These are phyloP conservation scores for Netelia fuscicornis DNA, from an alignment of 2,888 invertebrate species.

Conservation along the genomic window DNA sequence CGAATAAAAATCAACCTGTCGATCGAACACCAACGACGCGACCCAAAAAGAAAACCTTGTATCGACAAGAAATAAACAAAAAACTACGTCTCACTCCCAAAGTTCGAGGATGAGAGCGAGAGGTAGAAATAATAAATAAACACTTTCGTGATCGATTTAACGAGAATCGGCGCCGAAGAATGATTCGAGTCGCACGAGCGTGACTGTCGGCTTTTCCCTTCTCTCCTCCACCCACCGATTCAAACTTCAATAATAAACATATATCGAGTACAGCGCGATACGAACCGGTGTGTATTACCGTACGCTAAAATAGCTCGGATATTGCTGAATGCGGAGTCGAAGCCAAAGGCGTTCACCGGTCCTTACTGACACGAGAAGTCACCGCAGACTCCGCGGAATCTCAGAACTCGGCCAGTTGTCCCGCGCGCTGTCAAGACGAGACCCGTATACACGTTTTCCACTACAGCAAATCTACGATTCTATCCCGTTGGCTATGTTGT, in stretches of 20 bases:
- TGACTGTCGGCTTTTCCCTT: slow-evolving; percentile 46
- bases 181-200: slow-evolving; percentile 55
- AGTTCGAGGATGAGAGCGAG: not conserved
- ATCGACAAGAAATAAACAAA: not conserved
- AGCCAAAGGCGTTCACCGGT: slow-evolving; percentile 55
- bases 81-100: slow-evolving; percentile 10
- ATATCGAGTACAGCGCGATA: not conserved
- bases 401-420: slow-evolving; percentile 43
- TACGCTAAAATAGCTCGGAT: slow-evolving; percentile 51
- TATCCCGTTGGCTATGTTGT: slow-evolving; percentile 13
- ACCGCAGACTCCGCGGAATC: slow-evolving; percentile 59
- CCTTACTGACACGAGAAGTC: slow-evolving; percentile 43
- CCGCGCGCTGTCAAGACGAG: slow-evolving; percentile 41
- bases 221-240: slow-evolving; percentile 18
- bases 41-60: not conserved
- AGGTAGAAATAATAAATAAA: slow-evolving; percentile 14
- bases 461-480: slow-evolving; percentile 32
- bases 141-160: slow-evolving; percentile 33
- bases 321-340: slow-evolving; percentile 52
- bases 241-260: slow-evolving; percentile 29
- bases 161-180: slow-evolving; percentile 32
- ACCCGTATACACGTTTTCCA: slow-evolving; percentile 12
- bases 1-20: slow-evolving; percentile 29
- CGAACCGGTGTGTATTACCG: slow-evolving; percentile 21
- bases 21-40: slow-evolving; percentile 13